Evolutionary conservation across 1,140 invertebrate genomes (phyloP).

Genomic region (Cydia strobilella): DNA sequence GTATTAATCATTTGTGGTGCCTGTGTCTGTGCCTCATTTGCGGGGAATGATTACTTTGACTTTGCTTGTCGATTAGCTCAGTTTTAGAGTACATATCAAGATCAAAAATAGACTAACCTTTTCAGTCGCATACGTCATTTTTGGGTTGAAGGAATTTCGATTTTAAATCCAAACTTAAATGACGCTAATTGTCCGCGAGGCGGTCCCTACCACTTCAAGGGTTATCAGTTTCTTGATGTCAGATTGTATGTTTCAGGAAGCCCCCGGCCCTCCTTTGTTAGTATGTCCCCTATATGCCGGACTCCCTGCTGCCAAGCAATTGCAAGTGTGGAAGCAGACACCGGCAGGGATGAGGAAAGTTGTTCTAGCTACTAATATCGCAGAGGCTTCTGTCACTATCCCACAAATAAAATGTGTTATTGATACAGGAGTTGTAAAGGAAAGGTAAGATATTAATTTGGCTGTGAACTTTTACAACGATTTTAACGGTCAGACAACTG

Average conservation of each 20-base stretch:
- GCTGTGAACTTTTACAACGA: too few species aligned
- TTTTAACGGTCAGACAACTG: too few species aligned
- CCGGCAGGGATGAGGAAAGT: conserved; percentile 89
- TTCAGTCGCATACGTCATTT: too few species aligned
- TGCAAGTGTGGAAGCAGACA: conserved; percentile 88
- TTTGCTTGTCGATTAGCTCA: not conserved
- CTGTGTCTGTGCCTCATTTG: too few species aligned
- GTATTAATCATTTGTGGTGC: too few species aligned
- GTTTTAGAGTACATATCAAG: too few species aligned
- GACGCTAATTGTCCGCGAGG: too few species aligned
- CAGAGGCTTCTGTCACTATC: conserved; percentile 98
- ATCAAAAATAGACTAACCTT: not conserved
- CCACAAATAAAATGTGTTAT: conserved; percentile 96
- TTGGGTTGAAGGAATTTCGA: too few species aligned
- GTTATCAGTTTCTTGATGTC: conserved; percentile 45
- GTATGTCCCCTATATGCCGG: conserved; percentile 93
- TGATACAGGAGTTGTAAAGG: conserved; percentile 97
- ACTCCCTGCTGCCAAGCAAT: conserved; percentile 87
- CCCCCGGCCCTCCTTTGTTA: conserved; percentile 78
- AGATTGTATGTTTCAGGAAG: conserved; percentile 59
- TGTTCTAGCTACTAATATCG: conserved; percentile 98
- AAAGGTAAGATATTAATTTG: conserved; percentile 75
- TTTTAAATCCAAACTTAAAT: too few species aligned
- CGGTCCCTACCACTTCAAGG: too few species aligned
- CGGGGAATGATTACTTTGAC: too few species aligned